A percentile compares a stretch with the other conserved stretches of the same genome.
Conservation (phyloP, 2,797 vertebrate species). For the Myotis findleyi region DNA sequence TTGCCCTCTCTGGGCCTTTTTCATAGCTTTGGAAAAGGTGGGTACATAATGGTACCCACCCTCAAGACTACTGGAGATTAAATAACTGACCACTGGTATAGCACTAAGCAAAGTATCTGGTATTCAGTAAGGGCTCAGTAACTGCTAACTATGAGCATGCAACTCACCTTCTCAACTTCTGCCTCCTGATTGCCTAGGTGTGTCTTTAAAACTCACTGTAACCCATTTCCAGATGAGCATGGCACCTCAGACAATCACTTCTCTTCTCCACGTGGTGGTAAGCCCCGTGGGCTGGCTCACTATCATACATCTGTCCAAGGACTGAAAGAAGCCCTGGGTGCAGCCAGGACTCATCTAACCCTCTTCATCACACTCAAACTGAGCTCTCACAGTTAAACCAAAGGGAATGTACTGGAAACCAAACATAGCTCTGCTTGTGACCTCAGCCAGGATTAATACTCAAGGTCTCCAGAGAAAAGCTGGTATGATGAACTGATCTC, state of each 20-base stretch:
- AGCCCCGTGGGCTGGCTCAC: not conserved
- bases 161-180: not conserved
- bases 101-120: not conserved
- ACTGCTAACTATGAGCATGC: not conserved
- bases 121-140: not conserved
- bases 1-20: not conserved
- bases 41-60: not conserved
- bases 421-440: not conserved
- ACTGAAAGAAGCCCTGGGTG: not conserved
- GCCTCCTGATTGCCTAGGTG: not conserved
- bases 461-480: not conserved
- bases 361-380: not conserved
- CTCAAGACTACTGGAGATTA: not conserved
- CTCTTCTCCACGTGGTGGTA: not conserved
- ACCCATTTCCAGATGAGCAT: not conserved
- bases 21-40: not conserved
- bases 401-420: not conserved
- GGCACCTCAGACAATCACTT: not conserved
- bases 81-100: not conserved
- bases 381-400: not conserved
- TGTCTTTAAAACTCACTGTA: not conserved
- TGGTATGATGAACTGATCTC: not conserved
- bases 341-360: not conserved
- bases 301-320: not conserved
- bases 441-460: not conserved